These are phyloP conservation scores for Hirudinaria manillensis DNA, from an alignment of 2,888 invertebrate species.

Conservation along the genomic window DNA sequence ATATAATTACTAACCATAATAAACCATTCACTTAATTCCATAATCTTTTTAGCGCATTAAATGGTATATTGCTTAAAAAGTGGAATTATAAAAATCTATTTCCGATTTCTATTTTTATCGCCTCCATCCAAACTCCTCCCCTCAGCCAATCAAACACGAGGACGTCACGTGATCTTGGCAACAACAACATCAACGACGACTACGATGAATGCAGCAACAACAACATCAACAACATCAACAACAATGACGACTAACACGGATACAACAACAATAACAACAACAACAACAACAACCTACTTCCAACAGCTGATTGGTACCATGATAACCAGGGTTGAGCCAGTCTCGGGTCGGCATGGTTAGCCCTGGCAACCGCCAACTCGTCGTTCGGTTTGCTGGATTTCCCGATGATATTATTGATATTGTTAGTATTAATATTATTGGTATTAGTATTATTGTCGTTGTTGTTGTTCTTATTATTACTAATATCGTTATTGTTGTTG, in stretches of 20 bases:
- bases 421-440: no score
- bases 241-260: conserved; percentile 40
- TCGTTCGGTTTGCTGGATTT: not conserved
- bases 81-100: no score
- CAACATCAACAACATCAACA: conserved; percentile 41
- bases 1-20: no score
- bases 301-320: conserved; percentile 22
- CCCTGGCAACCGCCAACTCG: not conserved
- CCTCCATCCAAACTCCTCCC: conserved; percentile 17
- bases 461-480: not conserved
- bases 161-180: conserved; percentile 47
- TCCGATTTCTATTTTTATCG: not conserved
- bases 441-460: not conserved
- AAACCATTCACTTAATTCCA: no score
- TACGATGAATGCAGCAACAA: conserved; percentile 21
- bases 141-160: conserved; percentile 45
- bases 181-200: conserved; percentile 46
- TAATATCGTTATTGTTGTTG: not conserved
- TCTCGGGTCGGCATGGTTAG: not conserved
- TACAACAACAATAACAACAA: not conserved
- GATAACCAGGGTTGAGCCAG: conserved; percentile 7
- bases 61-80: no score
- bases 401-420: not conserved
- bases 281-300: not conserved
- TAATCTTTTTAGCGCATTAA: no score